Evolutionary conservation across 2,888 invertebrate genomes (phyloP).

Genomic region (Achlya flavicornis): DNA sequence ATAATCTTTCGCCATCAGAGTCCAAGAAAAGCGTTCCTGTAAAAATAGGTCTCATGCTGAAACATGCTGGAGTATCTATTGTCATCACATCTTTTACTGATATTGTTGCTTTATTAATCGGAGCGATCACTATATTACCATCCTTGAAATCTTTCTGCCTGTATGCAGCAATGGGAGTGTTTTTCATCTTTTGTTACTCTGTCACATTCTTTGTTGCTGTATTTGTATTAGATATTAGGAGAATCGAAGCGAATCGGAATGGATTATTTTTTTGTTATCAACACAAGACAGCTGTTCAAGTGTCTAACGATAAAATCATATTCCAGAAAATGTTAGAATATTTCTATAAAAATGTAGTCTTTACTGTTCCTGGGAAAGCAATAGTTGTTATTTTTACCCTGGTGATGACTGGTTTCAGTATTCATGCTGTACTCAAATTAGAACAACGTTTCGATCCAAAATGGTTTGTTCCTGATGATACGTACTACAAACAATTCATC

Average conservation of each 20-base stretch:
- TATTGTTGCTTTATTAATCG: constrained; percentile 90
- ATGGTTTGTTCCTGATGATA: constrained; percentile 90
- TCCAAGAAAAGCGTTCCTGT: constrained; percentile 83
- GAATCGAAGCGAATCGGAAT: constrained; percentile 86
- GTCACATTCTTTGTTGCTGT: constrained; percentile 92
- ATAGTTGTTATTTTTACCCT: constrained; percentile 85
- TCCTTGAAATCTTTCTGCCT: constrained; percentile 92
- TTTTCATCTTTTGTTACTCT: constrained; percentile 89
- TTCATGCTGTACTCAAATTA: constrained; percentile 85
- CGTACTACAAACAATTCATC: constrained; percentile 86
- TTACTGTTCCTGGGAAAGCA: constrained; percentile 87
- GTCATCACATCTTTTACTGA: constrained; percentile 93
- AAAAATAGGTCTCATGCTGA: constrained; percentile 87
- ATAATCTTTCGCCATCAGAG: constrained; percentile 83
- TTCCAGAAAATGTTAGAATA: constrained; percentile 84
- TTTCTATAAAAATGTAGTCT: constrained; percentile 86
- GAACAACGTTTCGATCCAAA: constrained; percentile 91
- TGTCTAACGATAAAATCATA: constrained; percentile 81
- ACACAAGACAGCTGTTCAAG: constrained; percentile 82
- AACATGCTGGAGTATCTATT: constrained; percentile 93
- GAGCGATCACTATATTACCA: constrained; percentile 91
- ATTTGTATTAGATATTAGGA: constrained; percentile 87
- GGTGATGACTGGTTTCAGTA: constrained; percentile 84
- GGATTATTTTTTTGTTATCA: constrained; percentile 87
- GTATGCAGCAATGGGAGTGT: constrained; percentile 90